A percentile compares a stretch with the other conserved stretches of the same genome.
These are phyloP conservation scores for Cosmia pyralina DNA, from an alignment of 2,888 invertebrate genomes.

Conservation along the genomic window DNA sequence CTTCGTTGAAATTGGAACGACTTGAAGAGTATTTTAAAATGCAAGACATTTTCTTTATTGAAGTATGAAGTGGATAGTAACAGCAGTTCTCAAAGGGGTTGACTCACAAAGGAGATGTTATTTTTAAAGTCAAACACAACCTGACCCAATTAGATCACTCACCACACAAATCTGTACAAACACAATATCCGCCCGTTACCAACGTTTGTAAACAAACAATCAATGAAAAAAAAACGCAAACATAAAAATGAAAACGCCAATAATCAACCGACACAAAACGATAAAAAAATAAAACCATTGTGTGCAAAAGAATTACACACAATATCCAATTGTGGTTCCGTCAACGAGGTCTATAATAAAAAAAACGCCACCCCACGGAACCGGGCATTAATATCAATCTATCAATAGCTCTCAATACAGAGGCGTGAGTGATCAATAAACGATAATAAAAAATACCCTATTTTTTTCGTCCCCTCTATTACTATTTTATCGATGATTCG, in stretches of 20 bases:
- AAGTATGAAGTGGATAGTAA: conserved; percentile 27
- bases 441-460: conserved; percentile 82
- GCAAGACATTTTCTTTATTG: conserved; percentile 34
- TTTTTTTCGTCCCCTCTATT: conserved; percentile 80
- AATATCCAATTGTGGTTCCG: conserved; percentile 86
- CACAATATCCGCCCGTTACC: conserved; percentile 60
- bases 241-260: conserved; percentile 79
- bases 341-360: conserved; percentile 83
- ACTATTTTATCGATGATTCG: conserved; percentile 83
- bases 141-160: conserved; percentile 56
- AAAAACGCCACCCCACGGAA: conserved; percentile 83
- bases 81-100: conserved; percentile 31
- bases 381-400: conserved; percentile 87
- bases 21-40: conserved; percentile 49
- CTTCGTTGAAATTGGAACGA: conserved; percentile 58
- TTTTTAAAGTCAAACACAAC: conserved; percentile 45
- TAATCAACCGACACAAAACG: conserved; percentile 76
- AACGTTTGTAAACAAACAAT: conserved; percentile 68
- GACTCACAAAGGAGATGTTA: conserved; percentile 21
- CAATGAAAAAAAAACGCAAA: conserved; percentile 68
- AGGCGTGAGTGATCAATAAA: conserved; percentile 87
- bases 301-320: conserved; percentile 83
- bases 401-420: conserved; percentile 86
- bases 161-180: conserved; percentile 50
- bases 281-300: conserved; percentile 76